phyloP scores from a whole-genome alignment of 2,888 invertebrate species.

The Axea sp. region DNA sequence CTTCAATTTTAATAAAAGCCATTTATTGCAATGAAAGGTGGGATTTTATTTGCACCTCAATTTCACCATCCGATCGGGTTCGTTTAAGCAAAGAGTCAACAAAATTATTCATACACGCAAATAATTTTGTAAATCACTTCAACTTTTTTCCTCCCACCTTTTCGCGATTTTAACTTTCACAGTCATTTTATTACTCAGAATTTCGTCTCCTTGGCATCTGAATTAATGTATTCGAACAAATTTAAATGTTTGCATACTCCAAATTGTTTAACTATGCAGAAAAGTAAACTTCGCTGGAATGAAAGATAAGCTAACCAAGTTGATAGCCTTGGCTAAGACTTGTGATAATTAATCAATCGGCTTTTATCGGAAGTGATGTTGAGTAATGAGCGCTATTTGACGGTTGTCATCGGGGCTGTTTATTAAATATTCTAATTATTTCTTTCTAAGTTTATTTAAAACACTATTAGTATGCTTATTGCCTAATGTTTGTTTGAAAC shows the following conservation, averaged over 20 bases:
- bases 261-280: constrained; percentile 1
- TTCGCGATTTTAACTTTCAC: too few relatives aligned
- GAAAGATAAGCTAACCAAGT: neutral
- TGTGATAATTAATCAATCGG: constrained; percentile 9
- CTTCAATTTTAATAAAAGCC: constrained; percentile 21
- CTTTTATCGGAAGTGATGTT: constrained; percentile 14
- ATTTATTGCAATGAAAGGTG: constrained; percentile 1
- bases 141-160: neutral
- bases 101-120: neutral
- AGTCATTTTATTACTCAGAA: too few relatives aligned
- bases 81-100: neutral
- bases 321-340: constrained; percentile 8
- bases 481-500: too few relatives aligned
- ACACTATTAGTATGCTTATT: too few relatives aligned
- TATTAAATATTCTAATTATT: too few relatives aligned
- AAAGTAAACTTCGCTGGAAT: constrained; percentile 1
- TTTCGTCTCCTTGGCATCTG: neutral
- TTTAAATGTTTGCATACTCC: neutral
- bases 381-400: constrained; percentile 8
- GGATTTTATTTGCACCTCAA: constrained; percentile 12
- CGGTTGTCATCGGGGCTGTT: neutral
- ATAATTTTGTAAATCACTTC: constrained; percentile 5
- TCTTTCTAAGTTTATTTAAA: too few relatives aligned
- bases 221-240: neutral
- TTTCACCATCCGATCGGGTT: neutral